These are phyloP conservation scores for Pseudobourletiella spinata DNA, from an alignment of 1,140 invertebrate species.

Conservation along the genomic window DNA sequence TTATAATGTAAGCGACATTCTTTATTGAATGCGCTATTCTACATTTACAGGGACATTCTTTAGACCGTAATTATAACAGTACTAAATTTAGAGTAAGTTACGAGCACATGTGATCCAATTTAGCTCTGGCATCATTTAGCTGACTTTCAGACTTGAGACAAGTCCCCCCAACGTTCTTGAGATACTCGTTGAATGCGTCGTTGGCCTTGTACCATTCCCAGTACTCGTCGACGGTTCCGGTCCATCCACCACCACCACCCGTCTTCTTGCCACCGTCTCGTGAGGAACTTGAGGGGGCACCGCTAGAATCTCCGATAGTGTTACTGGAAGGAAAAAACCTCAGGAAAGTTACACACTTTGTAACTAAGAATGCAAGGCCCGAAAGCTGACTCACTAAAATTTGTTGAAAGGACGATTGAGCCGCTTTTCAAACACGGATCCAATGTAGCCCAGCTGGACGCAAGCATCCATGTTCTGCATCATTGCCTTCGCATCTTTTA, in stretches of 20 bases:
- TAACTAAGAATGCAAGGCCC: background rate
- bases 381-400: background rate
- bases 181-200: background rate
- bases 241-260: background rate
- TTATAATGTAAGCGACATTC: too few relatives aligned
- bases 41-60: too few relatives aligned
- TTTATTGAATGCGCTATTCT: too few relatives aligned
- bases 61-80: too few relatives aligned
- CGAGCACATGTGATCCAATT: slow-evolving; percentile 5
- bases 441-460: background rate
- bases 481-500: background rate
- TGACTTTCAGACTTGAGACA: background rate
- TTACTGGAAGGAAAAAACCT: background rate
- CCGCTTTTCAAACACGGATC: background rate
- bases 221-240: background rate
- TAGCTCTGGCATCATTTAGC: background rate
- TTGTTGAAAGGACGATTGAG: background rate
- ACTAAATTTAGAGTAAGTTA: too few relatives aligned
- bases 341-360: background rate
- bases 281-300: background rate
- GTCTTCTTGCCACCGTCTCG: background rate
- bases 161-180: background rate
- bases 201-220: slow-evolving; percentile 8
- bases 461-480: slow-evolving; percentile 1
- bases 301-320: background rate